Evolutionary conservation across 2,888 invertebrate genomes (phyloP).

Genomic region (Notocelia uddmanniana): DNA sequence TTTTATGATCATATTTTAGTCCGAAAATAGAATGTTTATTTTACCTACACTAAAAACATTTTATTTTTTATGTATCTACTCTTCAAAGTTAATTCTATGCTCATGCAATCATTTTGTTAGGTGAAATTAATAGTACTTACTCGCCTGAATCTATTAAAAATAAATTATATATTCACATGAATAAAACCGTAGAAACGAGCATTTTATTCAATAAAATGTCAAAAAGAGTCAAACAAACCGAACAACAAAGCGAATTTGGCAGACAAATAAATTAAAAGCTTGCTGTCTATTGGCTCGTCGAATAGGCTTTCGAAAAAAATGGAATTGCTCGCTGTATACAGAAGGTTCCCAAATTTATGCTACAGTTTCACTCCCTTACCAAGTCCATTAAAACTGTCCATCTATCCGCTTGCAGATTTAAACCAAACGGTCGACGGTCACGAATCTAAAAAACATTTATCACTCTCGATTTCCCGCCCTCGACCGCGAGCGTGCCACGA

Average conservation of each 20-base stretch:
- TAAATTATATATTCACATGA: neutral
- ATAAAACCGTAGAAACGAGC: conserved; percentile 18
- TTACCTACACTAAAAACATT: neutral
- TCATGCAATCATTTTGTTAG: neutral
- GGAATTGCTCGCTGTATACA: conserved; percentile 56
- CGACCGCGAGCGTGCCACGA: conserved; percentile 60
- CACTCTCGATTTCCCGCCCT: conserved; percentile 71
- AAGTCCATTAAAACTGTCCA: conserved; percentile 77
- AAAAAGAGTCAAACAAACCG: conserved; percentile 55
- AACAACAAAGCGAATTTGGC: conserved; percentile 53
- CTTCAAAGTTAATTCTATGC: neutral
- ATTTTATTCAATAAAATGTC: conserved; percentile 41
- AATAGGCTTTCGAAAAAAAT: conserved; percentile 65
- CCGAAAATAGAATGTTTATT: neutral
- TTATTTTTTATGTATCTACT: too few species aligned
- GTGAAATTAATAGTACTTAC: neutral
- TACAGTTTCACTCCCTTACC: conserved; percentile 72
- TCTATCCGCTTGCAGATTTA: conserved; percentile 77
- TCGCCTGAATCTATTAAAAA: neutral
- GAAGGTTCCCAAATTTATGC: conserved; percentile 71
- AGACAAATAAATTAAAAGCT: conserved; percentile 76
- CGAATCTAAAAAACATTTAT: conserved; percentile 76
- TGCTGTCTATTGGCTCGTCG: conserved; percentile 61
- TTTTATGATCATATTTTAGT: conserved; percentile 1
- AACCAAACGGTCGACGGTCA: conserved; percentile 71